Conservation (phyloP, 1,140 invertebrate species). For the Centruroides sculpturatus region DNA sequence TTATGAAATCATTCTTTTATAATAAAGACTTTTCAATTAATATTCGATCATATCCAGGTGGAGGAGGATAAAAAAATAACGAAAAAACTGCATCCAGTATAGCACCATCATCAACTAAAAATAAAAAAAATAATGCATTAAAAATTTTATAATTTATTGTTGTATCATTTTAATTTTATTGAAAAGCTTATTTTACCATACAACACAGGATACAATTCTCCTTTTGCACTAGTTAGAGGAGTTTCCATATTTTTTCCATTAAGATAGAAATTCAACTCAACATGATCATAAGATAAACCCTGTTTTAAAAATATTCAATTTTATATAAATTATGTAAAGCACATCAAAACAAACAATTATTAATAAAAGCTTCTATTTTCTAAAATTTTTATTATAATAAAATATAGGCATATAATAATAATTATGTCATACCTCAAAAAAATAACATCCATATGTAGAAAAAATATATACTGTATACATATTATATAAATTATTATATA, state of each 20-base stretch:
- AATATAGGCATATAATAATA: too few species aligned
- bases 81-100: constrained; percentile 89
- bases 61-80: constrained; percentile 68
- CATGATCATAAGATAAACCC: constrained; percentile 89
- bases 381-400: too few species aligned
- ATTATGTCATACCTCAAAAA: too few species aligned
- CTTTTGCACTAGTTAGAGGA: constrained; percentile 74
- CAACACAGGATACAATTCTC: constrained; percentile 72
- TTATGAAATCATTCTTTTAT: constrained; percentile 36
- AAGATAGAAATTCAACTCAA: constrained; percentile 88
- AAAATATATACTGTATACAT: too few species aligned
- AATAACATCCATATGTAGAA: too few species aligned
- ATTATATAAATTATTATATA: too few species aligned
- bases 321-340: too few species aligned
- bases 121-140: constrained; percentile 13
- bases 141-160: neutral
- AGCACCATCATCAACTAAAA: constrained; percentile 90
- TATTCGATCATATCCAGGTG: constrained; percentile 84
- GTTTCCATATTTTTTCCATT: constrained; percentile 78
- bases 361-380: too few species aligned
- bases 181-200: constrained; percentile 54
- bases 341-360: too few species aligned
- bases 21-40: constrained; percentile 94
- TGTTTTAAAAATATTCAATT: constrained; percentile 30
- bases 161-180: too few species aligned